Evolutionary conservation across 2,888 invertebrate genomes (phyloP).

Genomic region (Andrena marginata): DNA sequence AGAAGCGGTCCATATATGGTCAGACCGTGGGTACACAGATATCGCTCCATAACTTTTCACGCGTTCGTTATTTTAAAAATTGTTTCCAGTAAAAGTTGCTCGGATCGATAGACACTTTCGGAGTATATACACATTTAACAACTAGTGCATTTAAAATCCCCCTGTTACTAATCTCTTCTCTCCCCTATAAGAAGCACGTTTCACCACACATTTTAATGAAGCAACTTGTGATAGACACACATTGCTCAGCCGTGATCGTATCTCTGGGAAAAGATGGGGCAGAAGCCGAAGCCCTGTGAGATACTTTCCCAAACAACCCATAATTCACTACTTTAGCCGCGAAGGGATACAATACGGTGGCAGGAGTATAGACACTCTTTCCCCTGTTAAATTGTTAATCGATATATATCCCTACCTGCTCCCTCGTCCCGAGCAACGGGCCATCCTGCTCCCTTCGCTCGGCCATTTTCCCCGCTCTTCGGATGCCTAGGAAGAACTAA

Average conservation of each 20-base stretch:
- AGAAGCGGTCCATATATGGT: not conserved
- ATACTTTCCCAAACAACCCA: not conserved
- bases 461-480: not conserved
- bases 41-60: too few species aligned
- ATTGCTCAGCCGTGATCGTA: not conserved
- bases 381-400: constrained; percentile 23
- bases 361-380: not conserved
- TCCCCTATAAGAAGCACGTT: not conserved
- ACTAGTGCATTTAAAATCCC: too few species aligned
- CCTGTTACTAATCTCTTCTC: too few species aligned
- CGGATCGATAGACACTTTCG: too few species aligned
- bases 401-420: constrained; percentile 14
- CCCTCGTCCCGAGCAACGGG: constrained; percentile 11
- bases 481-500: constrained; percentile 34
- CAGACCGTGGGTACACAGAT: not conserved
- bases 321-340: not conserved
- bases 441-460: not conserved
- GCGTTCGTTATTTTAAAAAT: too few species aligned
- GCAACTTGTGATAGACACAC: not conserved
- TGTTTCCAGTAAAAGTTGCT: too few species aligned
- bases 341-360: not conserved
- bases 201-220: too few species aligned
- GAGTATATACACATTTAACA: too few species aligned
- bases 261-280: not conserved
- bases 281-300: not conserved